Percentiles rank a stretch among this genome's conserved stretches.
These are phyloP conservation scores for Sebastes cheni DNA, from an alignment of 2,797 vertebrate genomes.

Conservation along the genomic window DNA sequence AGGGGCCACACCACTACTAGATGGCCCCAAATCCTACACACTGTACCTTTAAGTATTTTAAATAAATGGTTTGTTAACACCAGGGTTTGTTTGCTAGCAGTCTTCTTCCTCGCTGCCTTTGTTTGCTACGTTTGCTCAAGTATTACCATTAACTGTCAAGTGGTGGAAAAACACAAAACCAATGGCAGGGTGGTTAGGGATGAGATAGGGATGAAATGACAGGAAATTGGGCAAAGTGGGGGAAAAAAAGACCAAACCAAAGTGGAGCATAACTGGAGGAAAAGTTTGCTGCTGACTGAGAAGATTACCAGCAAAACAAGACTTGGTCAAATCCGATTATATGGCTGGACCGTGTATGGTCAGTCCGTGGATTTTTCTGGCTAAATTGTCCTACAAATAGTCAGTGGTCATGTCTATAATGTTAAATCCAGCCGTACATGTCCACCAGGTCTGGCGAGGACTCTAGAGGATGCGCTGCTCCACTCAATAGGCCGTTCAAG, in stretches of 20 bases:
- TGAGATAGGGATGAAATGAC: neutral
- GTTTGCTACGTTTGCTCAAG: neutral
- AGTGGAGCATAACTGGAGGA: neutral
- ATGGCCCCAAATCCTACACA: no score
- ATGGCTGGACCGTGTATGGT: no score
- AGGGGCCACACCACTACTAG: no score
- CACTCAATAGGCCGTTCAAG: no score
- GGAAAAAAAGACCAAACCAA: neutral
- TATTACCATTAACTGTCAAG: neutral
- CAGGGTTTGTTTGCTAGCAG: neutral
- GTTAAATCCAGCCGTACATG: no score
- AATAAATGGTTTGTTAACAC: no score
- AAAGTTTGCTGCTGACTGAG: neutral
- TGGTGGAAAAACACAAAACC: no score
- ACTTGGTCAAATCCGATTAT: no score
- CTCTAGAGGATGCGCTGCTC: rapidly evolving
- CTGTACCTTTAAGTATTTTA: neutral
- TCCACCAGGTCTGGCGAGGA: no score
- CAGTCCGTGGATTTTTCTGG: no score
- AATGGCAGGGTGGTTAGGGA: neutral
- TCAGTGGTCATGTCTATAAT: no score
- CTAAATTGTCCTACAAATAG: no score
- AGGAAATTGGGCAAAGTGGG: neutral
- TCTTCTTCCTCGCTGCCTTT: neutral
- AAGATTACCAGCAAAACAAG: neutral